Evolutionary conservation across 2,888 invertebrate genomes (phyloP), one percentile per base, ranked within the genome.

Genomic region (Antitype chi): DNA sequence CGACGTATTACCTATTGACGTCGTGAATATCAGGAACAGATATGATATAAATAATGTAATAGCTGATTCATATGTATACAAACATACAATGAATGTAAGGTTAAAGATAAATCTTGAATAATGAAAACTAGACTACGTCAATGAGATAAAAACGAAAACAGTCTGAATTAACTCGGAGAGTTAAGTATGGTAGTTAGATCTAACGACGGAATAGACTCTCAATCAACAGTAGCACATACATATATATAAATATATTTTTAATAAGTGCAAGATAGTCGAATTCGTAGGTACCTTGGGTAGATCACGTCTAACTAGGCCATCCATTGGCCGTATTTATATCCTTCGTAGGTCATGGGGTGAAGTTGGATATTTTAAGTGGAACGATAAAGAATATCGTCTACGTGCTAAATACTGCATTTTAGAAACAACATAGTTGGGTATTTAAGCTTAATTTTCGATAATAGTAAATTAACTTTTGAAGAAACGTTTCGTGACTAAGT

Each of bases 51-150:
- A 64, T 64, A 68, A 62, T 52, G 52, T 81, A 59, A 66, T 28
- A 64, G 25, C 20, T 66, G 43, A 66, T 60, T 53, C 64, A 59
- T 57, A 52, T 0, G 53, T n/a, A 28, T 15, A 23, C 23, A 59
- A 7, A 15, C 20, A 53, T 2, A 72, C 47, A 81, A 81, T 68
- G 23, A 23, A 76, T 38, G n/a, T 66, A 20, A 63, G 43, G 67
- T 76, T 25, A 68, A 15, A 68, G 76, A 82, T 68, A 79, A 81
- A 81, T 78, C 60, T 67, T 74, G 7, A 81, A 52, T 63, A 63
- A 47, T 25, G 1, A 57, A 57, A 66, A 66, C 28, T n/a, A 25
- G 53, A 66, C 59, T 53, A 81, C 75, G 82, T 68, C 79, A 76
- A 25, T 67, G 43, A 68, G 52, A 82, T 79, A 63, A 68, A 32